Percentiles rank a stretch among this genome's conserved stretches.
phyloP scores from a whole-genome alignment of 2,113 vertebrate species.

The Riparia riparia region DNA sequence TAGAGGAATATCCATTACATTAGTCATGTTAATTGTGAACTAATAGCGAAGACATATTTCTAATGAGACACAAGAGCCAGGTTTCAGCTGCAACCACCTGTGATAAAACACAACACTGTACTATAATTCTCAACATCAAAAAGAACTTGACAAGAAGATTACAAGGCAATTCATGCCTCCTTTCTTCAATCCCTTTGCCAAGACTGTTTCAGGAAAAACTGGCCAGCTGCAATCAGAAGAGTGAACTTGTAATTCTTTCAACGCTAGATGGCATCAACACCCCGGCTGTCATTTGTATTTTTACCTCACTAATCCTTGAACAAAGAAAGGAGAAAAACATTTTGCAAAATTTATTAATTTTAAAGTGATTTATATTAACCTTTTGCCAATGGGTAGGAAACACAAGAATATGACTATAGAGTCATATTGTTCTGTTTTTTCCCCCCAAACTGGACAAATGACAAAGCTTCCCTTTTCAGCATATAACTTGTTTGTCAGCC shows the following conservation, averaged over 20 bases:
- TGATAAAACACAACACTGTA: neutral
- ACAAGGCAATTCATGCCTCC: neutral
- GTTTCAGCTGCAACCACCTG: neutral
- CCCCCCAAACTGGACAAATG: neutral
- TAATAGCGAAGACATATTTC: neutral
- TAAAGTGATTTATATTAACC: neutral
- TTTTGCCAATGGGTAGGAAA: neutral
- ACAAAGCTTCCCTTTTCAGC: neutral
- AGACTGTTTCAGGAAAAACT: neutral
- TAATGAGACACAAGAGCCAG: neutral
- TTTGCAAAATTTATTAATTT: neutral
- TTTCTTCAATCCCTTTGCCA: neutral
- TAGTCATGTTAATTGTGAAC: neutral
- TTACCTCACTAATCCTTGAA: neutral
- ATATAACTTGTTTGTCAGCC: neutral
- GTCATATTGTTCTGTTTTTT: neutral
- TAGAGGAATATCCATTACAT: neutral
- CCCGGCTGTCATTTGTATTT: neutral
- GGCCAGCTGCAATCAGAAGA: neutral
- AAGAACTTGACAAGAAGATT: neutral
- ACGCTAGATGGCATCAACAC: constrained; percentile 51
- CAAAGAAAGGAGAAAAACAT: neutral
- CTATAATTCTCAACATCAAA: neutral
- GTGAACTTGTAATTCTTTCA: neutral
- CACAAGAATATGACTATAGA: neutral